A percentile compares a stretch with the other conserved stretches of the same genome.
Evolutionary conservation across 2,113 vertebrate species (phyloP).

Genomic region (Hypomesus transpacificus): DNA sequence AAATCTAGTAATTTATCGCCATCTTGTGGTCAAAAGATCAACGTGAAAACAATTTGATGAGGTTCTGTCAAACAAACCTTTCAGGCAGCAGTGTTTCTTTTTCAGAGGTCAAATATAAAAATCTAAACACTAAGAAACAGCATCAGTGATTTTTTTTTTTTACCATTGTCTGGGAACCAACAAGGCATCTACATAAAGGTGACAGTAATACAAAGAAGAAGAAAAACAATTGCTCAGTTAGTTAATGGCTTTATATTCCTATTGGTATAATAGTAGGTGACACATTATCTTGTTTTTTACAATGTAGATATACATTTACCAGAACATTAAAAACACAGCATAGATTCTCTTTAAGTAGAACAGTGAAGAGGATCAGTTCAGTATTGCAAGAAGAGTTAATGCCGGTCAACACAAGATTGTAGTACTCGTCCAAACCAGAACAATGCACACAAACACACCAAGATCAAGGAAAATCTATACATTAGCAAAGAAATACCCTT

Average conservation of each 20-base stretch:
- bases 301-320: background rate
- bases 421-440: background rate
- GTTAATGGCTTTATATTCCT: slow-evolving; percentile 69
- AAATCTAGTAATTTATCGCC: slow-evolving; percentile 22
- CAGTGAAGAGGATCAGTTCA: slow-evolving; percentile 7
- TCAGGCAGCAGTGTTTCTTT: no score
- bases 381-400: slow-evolving; percentile 2
- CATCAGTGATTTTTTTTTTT: no score
- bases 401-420: background rate
- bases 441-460: background rate
- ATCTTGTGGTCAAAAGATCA: slow-evolving; percentile 35
- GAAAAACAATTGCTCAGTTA: slow-evolving; percentile 15
- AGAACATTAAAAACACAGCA: slow-evolving; percentile 4
- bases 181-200: background rate
- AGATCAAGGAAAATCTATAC: background rate
- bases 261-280: slow-evolving; percentile 28
- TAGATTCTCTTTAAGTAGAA: slow-evolving; percentile 1
- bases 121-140: no score
- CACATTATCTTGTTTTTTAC: slow-evolving; percentile 13
- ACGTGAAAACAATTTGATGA: background rate
- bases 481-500: background rate
- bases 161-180: background rate
- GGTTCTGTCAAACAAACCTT: no score
- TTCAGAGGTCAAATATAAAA: no score
- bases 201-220: background rate